phyloP scores from a whole-genome alignment of 2,888 invertebrate species.

The Heteromyza rotundicornis region DNA sequence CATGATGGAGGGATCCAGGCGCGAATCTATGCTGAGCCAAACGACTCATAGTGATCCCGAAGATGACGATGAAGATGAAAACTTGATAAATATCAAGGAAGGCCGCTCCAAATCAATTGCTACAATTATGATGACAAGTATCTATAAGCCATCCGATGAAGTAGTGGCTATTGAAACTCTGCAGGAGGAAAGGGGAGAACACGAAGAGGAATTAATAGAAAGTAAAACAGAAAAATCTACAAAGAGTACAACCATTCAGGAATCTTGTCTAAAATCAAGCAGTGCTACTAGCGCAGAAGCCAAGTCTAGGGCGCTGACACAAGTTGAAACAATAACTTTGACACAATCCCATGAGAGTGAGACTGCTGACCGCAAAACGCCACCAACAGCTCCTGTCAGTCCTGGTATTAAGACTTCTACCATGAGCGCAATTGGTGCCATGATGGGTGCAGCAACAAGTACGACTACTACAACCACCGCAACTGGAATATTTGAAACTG shows the following conservation, averaged over 20 bases:
- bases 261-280: slow-evolving; percentile 17
- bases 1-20: slow-evolving; percentile 41
- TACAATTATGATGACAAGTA: slow-evolving; percentile 62
- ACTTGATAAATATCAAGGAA: slow-evolving; percentile 54
- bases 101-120: slow-evolving; percentile 62
- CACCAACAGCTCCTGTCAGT: slow-evolving; percentile 74
- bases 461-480: slow-evolving; percentile 47
- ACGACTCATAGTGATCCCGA: slow-evolving; percentile 57
- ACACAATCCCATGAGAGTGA: slow-evolving; percentile 38
- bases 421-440: slow-evolving; percentile 56
- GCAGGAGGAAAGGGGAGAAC: slow-evolving; percentile 49
- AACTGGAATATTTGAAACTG: too few relatives aligned
- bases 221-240: slow-evolving; percentile 16
- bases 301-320: slow-evolving; percentile 36
- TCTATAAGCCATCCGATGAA: slow-evolving; percentile 59
- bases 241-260: neutral
- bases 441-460: slow-evolving; percentile 62
- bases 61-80: slow-evolving; percentile 42
- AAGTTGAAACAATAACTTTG: slow-evolving; percentile 31
- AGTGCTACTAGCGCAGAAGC: slow-evolving; percentile 27
- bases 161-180: slow-evolving; percentile 40
- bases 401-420: slow-evolving; percentile 64
- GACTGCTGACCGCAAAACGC: slow-evolving; percentile 64
- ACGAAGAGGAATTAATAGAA: slow-evolving; percentile 25
- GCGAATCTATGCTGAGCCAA: slow-evolving; percentile 53